Evolutionary conservation across 2,113 vertebrate species (phyloP).

Genomic region (Leptodactylus fuscus): DNA sequence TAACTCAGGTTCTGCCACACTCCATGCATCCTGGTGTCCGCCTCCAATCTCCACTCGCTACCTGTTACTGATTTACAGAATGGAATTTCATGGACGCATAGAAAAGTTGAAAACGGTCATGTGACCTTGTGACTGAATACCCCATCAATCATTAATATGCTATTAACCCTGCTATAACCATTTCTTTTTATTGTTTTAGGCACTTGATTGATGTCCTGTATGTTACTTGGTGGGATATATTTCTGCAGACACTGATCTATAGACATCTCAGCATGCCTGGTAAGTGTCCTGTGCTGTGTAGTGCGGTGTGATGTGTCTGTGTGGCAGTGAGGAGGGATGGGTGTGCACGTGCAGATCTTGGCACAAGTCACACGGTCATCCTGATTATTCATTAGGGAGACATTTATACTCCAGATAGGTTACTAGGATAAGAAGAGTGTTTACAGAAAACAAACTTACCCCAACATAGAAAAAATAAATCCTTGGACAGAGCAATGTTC

Average conservation of each 20-base stretch:
- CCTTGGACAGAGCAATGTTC: no score
- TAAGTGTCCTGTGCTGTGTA: neutral
- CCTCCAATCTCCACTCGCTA: neutral
- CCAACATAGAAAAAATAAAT: no score
- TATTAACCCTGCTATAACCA: neutral
- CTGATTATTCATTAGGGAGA: neutral
- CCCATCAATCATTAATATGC: neutral
- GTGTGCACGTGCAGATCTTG: neutral
- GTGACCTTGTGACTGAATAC: neutral
- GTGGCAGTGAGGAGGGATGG: neutral
- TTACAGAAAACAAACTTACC: no score
- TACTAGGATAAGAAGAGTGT: no score
- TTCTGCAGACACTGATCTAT: neutral
- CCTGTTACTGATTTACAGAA: constrained; percentile 4
- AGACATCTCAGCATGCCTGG: constrained; percentile 1
- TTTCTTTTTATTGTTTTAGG: constrained; percentile 8
- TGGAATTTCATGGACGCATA: neutral
- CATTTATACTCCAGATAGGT: no score
- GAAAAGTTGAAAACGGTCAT: neutral
- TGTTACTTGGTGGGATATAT: neutral
- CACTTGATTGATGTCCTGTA: neutral
- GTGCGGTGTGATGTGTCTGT: neutral
- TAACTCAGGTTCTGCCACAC: neutral
- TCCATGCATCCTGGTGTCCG: neutral
- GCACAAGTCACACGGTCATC: neutral